phyloP scores from a whole-genome alignment of 1,140 invertebrate genomes.

The Drosophila pseudoobscura region DNA sequence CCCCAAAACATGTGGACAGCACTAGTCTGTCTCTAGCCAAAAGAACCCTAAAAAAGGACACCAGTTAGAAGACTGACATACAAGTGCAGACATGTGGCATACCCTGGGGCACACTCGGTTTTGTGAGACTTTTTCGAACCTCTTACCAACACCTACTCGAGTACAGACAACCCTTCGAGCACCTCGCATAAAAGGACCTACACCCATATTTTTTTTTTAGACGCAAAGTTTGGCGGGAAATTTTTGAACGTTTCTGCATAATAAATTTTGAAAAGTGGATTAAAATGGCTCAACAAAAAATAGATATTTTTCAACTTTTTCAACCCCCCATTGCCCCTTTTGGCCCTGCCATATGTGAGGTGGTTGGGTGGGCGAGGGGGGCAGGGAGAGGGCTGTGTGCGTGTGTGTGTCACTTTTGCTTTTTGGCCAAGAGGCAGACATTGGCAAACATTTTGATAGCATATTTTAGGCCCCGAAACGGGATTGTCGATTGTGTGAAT shows the following conservation, averaged over 20 bases:
- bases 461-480: conserved; percentile 55
- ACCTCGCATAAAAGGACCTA: neutral
- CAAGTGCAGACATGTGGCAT: too few relatives aligned
- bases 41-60: conserved; percentile 3
- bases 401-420: conserved; percentile 38
- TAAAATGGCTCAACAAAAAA: conserved; percentile 54
- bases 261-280: conserved; percentile 75
- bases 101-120: too few relatives aligned
- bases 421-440: conserved; percentile 30
- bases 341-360: neutral
- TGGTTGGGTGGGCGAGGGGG: neutral
- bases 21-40: conserved; percentile 28
- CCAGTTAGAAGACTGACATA: too few relatives aligned
- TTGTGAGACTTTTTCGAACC: too few relatives aligned
- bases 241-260: conserved; percentile 71
- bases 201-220: conserved; percentile 1
- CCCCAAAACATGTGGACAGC: conserved; percentile 68
- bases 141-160: too few relatives aligned
- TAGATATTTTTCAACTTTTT: conserved; percentile 21
- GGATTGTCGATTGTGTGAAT: conserved; percentile 22
- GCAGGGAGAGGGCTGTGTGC: conserved; percentile 6
- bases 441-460: conserved; percentile 37
- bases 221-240: conserved; percentile 43
- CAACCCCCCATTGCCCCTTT: neutral
- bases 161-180: too few relatives aligned